Conservation (phyloP, 1,140 invertebrate species). For the Megathymus violae region DNA sequence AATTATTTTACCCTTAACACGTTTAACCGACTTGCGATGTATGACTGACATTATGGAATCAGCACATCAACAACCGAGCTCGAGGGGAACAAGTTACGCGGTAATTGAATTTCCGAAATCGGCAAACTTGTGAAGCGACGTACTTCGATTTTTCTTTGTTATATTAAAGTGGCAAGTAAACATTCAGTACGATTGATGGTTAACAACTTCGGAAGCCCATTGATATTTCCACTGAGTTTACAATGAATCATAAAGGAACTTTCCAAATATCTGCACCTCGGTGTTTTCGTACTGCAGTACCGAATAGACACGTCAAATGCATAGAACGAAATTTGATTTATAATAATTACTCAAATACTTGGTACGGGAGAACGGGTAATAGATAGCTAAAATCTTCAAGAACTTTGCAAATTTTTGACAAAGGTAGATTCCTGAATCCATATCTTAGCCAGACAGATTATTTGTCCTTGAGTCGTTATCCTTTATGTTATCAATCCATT, state of each 20-base stretch:
- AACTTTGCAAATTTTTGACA: too few relatives aligned
- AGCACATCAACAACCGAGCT: conserved; percentile 60
- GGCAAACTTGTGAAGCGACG: conserved; percentile 47
- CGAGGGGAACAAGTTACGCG: conserved; percentile 55
- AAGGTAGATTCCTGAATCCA: too few relatives aligned
- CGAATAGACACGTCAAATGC: background rate
- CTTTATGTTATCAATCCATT: too few relatives aligned
- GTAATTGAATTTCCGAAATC: conserved; percentile 66
- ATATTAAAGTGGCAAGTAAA: conserved; percentile 14
- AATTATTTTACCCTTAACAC: conserved; percentile 64
- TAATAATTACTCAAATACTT: too few relatives aligned
- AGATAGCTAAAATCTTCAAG: too few relatives aligned
- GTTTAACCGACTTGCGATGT: conserved; percentile 60
- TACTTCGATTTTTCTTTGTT: conserved; percentile 38
- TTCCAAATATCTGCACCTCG: background rate
- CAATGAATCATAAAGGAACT: background rate
- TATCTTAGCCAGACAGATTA: too few relatives aligned
- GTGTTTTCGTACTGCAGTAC: too few relatives aligned
- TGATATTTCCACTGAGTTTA: background rate
- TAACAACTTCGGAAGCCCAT: conserved; percentile 3
- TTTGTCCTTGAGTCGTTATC: too few relatives aligned
- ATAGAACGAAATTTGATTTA: too few relatives aligned
- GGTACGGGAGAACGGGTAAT: too few relatives aligned
- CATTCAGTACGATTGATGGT: conserved; percentile 1
- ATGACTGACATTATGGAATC: conserved; percentile 69